Percentiles rank a stretch among this genome's conserved stretches.
Conservation (phyloP, 2,113 vertebrate species). For the Cavia aperea region DNA sequence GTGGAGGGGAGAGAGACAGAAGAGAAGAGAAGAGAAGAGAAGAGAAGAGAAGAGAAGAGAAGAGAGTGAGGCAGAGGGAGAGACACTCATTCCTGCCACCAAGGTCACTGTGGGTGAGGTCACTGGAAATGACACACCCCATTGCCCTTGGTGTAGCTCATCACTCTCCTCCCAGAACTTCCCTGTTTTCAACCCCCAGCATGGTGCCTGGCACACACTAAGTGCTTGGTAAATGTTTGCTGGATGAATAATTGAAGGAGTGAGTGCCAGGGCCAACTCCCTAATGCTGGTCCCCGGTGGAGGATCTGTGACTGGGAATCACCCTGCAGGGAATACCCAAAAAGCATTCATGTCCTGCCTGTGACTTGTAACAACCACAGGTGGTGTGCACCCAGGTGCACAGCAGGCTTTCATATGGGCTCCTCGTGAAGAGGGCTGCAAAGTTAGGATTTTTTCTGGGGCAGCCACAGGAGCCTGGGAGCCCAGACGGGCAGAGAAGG, state of each 20-base stretch:
- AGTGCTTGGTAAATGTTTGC: background rate
- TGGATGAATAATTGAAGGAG: slow-evolving; percentile 2
- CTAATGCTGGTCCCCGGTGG: background rate
- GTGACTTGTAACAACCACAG: background rate
- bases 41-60: background rate
- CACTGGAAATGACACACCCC: background rate
- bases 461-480: background rate
- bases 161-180: background rate
- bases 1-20: background rate
- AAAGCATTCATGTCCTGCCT: background rate
- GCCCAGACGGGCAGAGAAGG: background rate
- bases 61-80: background rate
- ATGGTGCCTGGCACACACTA: background rate
- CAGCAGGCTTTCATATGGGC: background rate
- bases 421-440: background rate
- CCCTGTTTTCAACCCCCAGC: background rate
- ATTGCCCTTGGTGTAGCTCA: background rate
- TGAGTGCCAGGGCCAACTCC: background rate
- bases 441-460: background rate
- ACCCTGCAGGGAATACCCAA: background rate
- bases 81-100: background rate
- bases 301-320: background rate
- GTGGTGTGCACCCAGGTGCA: background rate
- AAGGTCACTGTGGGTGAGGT: background rate
- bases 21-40: background rate